Evolutionary conservation across 2,113 vertebrate species (phyloP), one percentile per base, ranked within the genome.

Genomic region (Coracopsis vasa): DNA sequence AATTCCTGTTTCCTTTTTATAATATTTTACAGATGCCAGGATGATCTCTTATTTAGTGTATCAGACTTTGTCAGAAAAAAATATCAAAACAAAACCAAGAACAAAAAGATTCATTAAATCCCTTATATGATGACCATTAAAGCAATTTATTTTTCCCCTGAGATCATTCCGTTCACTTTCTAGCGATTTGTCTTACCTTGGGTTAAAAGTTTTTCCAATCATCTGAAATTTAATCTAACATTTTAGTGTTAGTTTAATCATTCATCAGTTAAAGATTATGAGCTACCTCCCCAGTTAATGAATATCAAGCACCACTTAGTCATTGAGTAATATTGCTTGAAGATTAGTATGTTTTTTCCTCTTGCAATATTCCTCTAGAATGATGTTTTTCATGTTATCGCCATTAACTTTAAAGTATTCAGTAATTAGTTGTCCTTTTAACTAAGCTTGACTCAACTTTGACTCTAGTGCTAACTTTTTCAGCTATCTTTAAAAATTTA

Each of bases 231-330:
- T 93, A 88, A 92, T 95, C 72, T 90, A 86, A 85, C 20, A 74
- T 10, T 94, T 97, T 54, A 75, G 69, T 94, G 50, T 91, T 88
- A 42, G 44, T 95, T 97, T 95, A 94, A 92, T 95, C 70, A 92
- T 81, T 95, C 45, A 78, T 82, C 64, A 60, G 75, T 95, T 97
- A 95, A 82, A 80, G 89, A 91, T 74, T 92, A 85, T 75, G 45
- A 89, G 39, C 48, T 94, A 87, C 37, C 60, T 91, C 65, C 28
- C 17, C 56, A 77, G 92, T 97, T 86, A 96, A 92, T 92, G 79
- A 94, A 83, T 95, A 95, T 87, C 62, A 94, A 92, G 94, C 33
- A 80, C 14, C 16, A 69, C 42, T 85, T 88, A 95, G 66, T 66
- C 54, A 92, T 41, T 83, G 81, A 91, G 31, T 82, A 70, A 80